Evolutionary conservation across 1,140 invertebrate species (phyloP).

Genomic region (Zaprionus davidi): DNA sequence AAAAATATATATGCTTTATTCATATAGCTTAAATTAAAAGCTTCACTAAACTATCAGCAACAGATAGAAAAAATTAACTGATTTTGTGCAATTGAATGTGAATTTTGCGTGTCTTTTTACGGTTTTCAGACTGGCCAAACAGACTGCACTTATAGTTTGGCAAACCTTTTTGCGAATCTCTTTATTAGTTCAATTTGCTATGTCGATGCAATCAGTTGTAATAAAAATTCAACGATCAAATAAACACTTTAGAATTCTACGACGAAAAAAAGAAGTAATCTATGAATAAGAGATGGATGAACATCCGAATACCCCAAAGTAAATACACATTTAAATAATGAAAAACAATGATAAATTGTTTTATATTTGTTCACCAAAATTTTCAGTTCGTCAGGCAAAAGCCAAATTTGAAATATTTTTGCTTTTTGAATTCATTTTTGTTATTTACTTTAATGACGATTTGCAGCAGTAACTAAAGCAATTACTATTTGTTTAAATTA

Average conservation of each 20-base stretch:
- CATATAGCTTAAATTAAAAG: background rate
- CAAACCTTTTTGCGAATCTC: slow-evolving; percentile 60
- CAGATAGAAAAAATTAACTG: background rate
- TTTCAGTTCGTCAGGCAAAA: background rate
- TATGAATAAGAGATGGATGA: background rate
- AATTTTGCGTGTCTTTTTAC: slow-evolving; percentile 30
- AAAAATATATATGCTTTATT: background rate
- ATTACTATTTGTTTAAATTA: background rate
- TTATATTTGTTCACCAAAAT: background rate
- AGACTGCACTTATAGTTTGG: slow-evolving; percentile 21
- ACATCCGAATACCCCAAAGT: background rate
- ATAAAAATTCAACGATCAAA: slow-evolving; percentile 70
- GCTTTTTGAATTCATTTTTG: background rate
- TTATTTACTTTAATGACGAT: background rate
- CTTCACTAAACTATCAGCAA: background rate
- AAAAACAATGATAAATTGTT: background rate
- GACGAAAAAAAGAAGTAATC: slow-evolving; percentile 14
- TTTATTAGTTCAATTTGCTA: slow-evolving; percentile 77
- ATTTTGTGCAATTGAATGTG: slow-evolving; percentile 16
- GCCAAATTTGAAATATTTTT: background rate
- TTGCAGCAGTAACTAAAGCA: slow-evolving; percentile 3
- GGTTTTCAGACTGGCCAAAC: slow-evolving; percentile 23
- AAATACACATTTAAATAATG: background rate
- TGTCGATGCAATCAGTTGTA: slow-evolving; percentile 62
- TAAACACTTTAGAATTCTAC: slow-evolving; percentile 32